A percentile compares a stretch with the other conserved stretches of the same genome.
Evolutionary conservation across 2,888 invertebrate species (phyloP).

Genomic region (Drosophila trichaetosa): DNA sequence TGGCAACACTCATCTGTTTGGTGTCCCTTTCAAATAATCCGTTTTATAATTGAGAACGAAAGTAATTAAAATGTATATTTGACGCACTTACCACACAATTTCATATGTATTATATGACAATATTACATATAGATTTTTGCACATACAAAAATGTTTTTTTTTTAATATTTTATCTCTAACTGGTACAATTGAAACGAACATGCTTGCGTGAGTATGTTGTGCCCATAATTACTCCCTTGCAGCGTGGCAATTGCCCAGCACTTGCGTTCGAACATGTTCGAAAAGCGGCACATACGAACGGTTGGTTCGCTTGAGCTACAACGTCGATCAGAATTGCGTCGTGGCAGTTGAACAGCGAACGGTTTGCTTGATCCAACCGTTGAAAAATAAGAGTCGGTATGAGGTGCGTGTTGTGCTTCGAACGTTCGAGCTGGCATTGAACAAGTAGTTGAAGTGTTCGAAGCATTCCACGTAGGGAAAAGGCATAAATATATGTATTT

Average conservation of each 20-base stretch:
- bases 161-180: background rate
- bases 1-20: constrained; percentile 3
- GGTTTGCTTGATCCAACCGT: no score
- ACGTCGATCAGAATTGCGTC: no score
- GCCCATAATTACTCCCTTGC: background rate
- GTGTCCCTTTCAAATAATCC: background rate
- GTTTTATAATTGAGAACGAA: background rate
- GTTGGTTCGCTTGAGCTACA: background rate
- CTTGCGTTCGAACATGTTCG: no score
- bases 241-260: background rate
- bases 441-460: background rate
- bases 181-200: background rate
- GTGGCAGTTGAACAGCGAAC: background rate
- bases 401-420: background rate
- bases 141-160: background rate
- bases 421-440: background rate
- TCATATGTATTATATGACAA: background rate
- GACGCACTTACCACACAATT: background rate
- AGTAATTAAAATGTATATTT: background rate
- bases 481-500: constrained; percentile 1
- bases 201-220: background rate
- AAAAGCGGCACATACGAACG: background rate
- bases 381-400: background rate
- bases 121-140: background rate
- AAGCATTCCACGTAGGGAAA: background rate